Evolutionary conservation across 2,113 vertebrate species (phyloP).

Genomic region (Poeciliopsis retropinna): DNA sequence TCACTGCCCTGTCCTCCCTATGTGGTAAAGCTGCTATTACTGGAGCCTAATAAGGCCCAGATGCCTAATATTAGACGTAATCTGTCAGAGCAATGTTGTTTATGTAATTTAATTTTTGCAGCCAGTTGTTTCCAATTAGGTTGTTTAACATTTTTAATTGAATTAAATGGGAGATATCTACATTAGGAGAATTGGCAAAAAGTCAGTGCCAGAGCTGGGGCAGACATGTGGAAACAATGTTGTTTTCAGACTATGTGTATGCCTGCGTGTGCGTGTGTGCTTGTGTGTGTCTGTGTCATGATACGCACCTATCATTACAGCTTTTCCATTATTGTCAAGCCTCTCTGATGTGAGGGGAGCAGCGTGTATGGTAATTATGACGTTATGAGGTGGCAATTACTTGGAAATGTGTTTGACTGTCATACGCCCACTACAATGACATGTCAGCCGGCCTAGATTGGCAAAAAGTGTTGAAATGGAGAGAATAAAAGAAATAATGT

Average conservation of each 20-base stretch:
- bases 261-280: constrained; percentile 28
- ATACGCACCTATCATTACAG: constrained; percentile 78
- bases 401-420: constrained; percentile 78
- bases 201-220: constrained; percentile 42
- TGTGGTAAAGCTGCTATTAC: constrained; percentile 74
- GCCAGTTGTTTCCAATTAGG: constrained; percentile 81
- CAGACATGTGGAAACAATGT: constrained; percentile 65
- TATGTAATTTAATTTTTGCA: constrained; percentile 81
- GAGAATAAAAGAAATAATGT: constrained; percentile 71
- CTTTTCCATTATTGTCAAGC: constrained; percentile 75
- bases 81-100: constrained; percentile 81
- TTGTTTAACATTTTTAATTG: constrained; percentile 80
- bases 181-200: constrained; percentile 61
- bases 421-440: constrained; percentile 73
- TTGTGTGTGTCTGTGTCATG: constrained; percentile 25
- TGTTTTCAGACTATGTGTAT: constrained; percentile 41
- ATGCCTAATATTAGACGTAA: constrained; percentile 82
- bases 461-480: constrained; percentile 71
- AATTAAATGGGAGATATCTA: constrained; percentile 76
- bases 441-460: constrained; percentile 69
- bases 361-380: constrained; percentile 75
- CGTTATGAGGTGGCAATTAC: constrained; percentile 78
- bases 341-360: constrained; percentile 72
- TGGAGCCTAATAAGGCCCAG: constrained; percentile 76
- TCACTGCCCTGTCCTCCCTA: constrained; percentile 52